Evolutionary conservation across 2,797 vertebrate species (phyloP), one percentile per base, ranked within the genome.

Genomic region (Microtus californicus): DNA sequence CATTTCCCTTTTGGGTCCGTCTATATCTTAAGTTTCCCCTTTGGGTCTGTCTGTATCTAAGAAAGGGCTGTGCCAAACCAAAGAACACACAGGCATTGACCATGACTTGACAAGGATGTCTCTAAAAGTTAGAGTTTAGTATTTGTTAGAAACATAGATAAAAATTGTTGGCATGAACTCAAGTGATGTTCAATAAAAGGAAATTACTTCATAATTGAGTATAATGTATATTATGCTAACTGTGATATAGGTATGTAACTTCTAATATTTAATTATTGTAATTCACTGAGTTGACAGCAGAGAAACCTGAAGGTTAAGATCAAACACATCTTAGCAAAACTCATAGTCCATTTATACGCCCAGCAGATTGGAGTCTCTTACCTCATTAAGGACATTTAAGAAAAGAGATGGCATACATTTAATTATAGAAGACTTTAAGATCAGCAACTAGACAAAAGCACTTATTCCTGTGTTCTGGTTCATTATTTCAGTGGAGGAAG

Each of bases 401-500:
- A 93, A 95, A 93, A 77, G 14, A 43, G 15, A 93, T 27, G 81
- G 51, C 21, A 19, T 77, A 43, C 29, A 69, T 65, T 86, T 95
- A 61, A 69, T 95, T 34, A 43, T 19, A 67, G 90, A 89, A 79
- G 79, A 54, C 2, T 54, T 10, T 51, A 14, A 63, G 61, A 86
- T 73, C 19, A 48, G 13, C 61, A 86, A 59, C 12, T 77, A 90
- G 34, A 54, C 45, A 92, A n/a, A 51, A 43, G 76, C 79, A 69
- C 59, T 34, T 29, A 45, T 31, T 93, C 43, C 71, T 71, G 10
- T 54, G 61, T 88, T 90, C 87, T 7, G 79, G 15, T 77, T 81
- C 14, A 27, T 86, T 89, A 71, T 59, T 77, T 87, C 40, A 77
- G 25, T 82, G 87, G 63, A 83, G 51, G 77, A 80, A 37, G 56